These are phyloP conservation scores for Bombus cullumanus DNA, from an alignment of 1,140 invertebrate genomes.

Conservation along the genomic window DNA sequence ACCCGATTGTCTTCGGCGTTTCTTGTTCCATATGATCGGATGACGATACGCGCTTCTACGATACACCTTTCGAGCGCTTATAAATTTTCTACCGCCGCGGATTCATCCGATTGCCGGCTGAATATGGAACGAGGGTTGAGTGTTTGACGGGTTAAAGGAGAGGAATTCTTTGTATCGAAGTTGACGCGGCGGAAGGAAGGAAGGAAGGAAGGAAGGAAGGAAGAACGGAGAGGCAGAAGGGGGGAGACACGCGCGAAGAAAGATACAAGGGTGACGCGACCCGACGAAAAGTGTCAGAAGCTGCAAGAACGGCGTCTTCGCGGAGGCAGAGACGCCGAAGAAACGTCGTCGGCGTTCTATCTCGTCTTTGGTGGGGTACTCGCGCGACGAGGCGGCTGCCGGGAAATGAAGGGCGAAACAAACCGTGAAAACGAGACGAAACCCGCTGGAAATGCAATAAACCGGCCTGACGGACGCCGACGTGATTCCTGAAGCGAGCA, in stretches of 20 bases:
- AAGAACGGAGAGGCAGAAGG: neutral
- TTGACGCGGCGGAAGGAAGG: conserved; percentile 73
- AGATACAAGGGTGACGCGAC: conserved; percentile 53
- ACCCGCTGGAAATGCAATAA: conserved; percentile 76
- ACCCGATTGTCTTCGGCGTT: neutral
- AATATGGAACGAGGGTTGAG: conserved; percentile 38
- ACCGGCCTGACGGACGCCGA: conserved; percentile 71
- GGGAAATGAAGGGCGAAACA: conserved; percentile 75
- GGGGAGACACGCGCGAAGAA: neutral
- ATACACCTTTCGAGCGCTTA: conserved; percentile 5
- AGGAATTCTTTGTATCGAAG: conserved; percentile 54
- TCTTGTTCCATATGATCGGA: neutral
- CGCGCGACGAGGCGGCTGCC: conserved; percentile 14
- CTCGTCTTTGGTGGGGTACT: conserved; percentile 30
- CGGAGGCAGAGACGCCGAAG: conserved; percentile 25
- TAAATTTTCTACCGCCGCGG: conserved; percentile 33
- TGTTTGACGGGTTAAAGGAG: conserved; percentile 39
- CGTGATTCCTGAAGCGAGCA: conserved; percentile 67
- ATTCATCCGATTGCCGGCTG: conserved; percentile 57
- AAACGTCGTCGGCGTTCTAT: conserved; percentile 57
- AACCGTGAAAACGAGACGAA: conserved; percentile 79
- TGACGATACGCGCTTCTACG: neutral
- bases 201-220: neutral
- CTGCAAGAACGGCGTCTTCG: conserved; percentile 52
- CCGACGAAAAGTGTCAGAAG: conserved; percentile 65